Evolutionary conservation across 2,888 invertebrate species (phyloP).

Genomic region (Philhelius pedissequus): DNA sequence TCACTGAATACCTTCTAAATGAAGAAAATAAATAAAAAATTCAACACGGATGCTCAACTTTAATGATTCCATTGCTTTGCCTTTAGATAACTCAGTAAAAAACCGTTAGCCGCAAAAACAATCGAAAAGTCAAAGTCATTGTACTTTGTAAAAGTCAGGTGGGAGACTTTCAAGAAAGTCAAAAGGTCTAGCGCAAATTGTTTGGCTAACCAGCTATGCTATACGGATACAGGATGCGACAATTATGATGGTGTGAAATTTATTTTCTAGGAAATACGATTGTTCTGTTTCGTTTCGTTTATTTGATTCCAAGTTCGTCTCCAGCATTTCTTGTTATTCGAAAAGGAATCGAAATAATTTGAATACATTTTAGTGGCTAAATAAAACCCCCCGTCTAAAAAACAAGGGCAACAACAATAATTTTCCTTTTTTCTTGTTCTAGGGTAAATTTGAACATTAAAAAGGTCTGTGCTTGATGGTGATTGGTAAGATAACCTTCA

Average conservation of each 20-base stretch:
- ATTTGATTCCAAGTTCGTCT: constrained; percentile 20
- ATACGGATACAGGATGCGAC: neutral
- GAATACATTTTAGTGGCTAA: constrained; percentile 18
- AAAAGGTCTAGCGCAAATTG: constrained; percentile 28
- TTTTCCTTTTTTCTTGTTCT: neutral
- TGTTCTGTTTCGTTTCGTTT: neutral
- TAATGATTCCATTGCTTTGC: neutral
- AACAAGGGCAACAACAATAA: constrained; percentile 10
- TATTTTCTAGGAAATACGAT: constrained; percentile 40
- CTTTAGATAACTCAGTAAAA: neutral
- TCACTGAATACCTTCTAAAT: too few relatives aligned
- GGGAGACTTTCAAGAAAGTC: neutral
- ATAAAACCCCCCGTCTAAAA: neutral
- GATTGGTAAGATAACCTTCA: neutral
- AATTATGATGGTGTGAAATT: constrained; percentile 40
- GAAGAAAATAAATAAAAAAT: too few relatives aligned
- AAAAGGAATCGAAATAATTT: too few relatives aligned
- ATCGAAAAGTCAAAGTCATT: constrained; percentile 37
- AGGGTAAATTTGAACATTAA: constrained; percentile 1
- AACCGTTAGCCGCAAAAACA: constrained; percentile 7
- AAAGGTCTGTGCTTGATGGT: neutral
- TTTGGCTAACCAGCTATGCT: neutral
- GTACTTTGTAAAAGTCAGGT: constrained; percentile 21
- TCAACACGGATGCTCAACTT: too few relatives aligned
- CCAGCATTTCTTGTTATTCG: neutral